phyloP scores from a whole-genome alignment of 2,797 vertebrate genomes.

The Hybognathus amarus region DNA sequence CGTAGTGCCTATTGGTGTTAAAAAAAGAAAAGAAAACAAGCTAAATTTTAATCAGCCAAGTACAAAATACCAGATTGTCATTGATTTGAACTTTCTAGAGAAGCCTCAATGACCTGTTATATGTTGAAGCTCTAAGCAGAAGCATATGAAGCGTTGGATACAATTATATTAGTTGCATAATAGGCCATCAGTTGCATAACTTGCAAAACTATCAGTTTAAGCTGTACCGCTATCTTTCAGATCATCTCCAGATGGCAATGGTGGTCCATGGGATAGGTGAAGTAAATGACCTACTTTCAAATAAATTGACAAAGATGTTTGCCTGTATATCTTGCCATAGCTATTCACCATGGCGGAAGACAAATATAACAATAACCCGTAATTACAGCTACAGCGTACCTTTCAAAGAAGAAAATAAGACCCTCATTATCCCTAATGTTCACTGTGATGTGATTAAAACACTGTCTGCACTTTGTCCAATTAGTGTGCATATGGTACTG shows the following conservation, averaged over 20 bases:
- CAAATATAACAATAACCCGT: constrained; percentile 69
- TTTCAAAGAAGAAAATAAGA: constrained; percentile 63
- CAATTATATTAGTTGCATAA: not conserved
- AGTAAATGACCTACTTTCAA: constrained; percentile 33
- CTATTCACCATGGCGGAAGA: constrained; percentile 62
- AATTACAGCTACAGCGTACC: constrained; percentile 70
- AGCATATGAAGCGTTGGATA: not conserved
- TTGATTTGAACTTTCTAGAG: not conserved
- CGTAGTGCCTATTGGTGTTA: not conserved
- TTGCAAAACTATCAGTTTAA: not conserved
- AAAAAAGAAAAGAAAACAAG: not conserved
- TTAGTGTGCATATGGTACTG: constrained; percentile 62
- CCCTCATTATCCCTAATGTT: constrained; percentile 67
- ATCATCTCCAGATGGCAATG: constrained; percentile 54
- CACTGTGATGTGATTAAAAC: constrained; percentile 73
- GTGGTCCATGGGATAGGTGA: constrained; percentile 13
- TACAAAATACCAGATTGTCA: not conserved
- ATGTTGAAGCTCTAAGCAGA: not conserved
- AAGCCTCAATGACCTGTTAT: not conserved
- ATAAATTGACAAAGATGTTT: constrained; percentile 41
- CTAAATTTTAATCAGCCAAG: not conserved
- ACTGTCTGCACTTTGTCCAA: constrained; percentile 68
- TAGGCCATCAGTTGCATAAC: not conserved
- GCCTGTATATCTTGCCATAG: constrained; percentile 36
- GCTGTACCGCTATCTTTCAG: constrained; percentile 6